phyloP scores from a whole-genome alignment of 2,797 vertebrate genomes.

The Phoxinus dragarum region DNA sequence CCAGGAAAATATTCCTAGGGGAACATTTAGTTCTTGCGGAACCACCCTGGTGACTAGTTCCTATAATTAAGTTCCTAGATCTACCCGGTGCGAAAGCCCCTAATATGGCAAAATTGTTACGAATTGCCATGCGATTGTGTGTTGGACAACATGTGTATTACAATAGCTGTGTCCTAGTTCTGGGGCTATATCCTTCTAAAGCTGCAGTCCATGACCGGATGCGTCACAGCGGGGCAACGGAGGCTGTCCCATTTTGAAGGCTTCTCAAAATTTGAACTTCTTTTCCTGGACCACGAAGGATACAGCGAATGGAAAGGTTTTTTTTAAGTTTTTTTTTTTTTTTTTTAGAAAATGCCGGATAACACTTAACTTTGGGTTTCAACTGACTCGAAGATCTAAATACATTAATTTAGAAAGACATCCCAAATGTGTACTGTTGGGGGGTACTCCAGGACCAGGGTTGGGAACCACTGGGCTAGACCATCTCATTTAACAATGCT shows the following conservation, averaged over 20 bases:
- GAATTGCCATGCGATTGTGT: not conserved
- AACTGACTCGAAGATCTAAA: not conserved
- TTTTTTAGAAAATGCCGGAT: too few species aligned
- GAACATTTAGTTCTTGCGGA: too few species aligned
- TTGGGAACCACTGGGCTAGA: not conserved
- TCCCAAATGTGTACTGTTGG: not conserved
- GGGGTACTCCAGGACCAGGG: not conserved
- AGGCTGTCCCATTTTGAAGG: not conserved
- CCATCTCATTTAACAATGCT: not conserved
- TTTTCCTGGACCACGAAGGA: not conserved
- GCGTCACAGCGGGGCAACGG: not conserved
- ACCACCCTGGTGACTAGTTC: too few species aligned
- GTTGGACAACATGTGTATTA: not conserved
- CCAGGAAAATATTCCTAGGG: too few species aligned
- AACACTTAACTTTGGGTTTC: too few species aligned
- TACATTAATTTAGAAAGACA: too few species aligned
- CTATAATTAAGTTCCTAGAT: too few species aligned
- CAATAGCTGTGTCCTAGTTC: too few species aligned
- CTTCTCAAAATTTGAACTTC: not conserved
- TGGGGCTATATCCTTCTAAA: too few species aligned
- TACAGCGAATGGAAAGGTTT: not conserved
- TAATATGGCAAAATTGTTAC: not conserved
- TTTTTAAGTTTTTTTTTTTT: too few species aligned
- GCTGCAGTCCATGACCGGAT: too few species aligned
- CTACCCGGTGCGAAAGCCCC: too few species aligned